A percentile compares a stretch with the other conserved stretches of the same genome.
Conservation (phyloP, 2,113 vertebrate species). For the Apus apus region DNA sequence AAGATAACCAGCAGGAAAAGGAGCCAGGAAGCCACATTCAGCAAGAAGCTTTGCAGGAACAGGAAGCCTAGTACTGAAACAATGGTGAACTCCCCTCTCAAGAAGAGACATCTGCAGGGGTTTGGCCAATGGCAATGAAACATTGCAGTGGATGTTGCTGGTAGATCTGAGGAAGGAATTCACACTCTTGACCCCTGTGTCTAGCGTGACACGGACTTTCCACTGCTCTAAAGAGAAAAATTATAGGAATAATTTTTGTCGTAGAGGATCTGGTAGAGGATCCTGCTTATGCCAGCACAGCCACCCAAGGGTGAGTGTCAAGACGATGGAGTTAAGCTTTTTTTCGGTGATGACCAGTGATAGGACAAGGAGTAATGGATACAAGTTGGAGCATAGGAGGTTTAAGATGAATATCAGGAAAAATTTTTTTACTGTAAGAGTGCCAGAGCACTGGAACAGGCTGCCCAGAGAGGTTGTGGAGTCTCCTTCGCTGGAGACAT, state of each 20-base stretch:
- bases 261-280: not conserved
- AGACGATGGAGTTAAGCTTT: no score
- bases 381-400: no score
- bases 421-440: no score
- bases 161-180: not conserved
- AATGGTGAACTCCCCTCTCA: not conserved
- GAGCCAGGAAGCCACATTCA: not conserved
- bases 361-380: no score
- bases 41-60: not conserved
- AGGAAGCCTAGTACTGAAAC: not conserved
- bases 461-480: no score
- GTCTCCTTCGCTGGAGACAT: no score
- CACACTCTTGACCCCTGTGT: not conserved
- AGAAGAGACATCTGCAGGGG: not conserved
- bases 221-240: not conserved
- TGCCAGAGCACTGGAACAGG: no score
- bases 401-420: no score
- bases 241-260: not conserved
- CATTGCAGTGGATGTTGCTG: not conserved
- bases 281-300: not conserved
- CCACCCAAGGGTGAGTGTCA: no score
- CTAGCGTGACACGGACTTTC: not conserved
- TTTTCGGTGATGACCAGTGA: no score
- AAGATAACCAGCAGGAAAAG: not conserved
- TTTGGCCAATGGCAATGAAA: not conserved